Evolutionary conservation across 2,113 vertebrate species (phyloP).

Genomic region (Macroglossus sobrinus): DNA sequence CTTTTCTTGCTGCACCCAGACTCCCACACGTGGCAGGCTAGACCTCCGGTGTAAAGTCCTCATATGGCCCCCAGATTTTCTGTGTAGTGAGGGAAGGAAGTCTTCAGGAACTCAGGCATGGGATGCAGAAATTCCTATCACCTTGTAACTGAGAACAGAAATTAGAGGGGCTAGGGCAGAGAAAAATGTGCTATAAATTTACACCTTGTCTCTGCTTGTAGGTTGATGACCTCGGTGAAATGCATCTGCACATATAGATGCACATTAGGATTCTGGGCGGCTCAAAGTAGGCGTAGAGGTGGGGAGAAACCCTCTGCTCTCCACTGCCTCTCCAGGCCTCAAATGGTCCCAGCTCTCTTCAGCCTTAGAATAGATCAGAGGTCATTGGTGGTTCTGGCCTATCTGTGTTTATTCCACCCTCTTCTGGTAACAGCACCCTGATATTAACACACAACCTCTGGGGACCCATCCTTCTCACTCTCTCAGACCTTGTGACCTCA

Average conservation of each 20-base stretch:
- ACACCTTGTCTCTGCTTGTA: neutral
- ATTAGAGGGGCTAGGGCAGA: neutral
- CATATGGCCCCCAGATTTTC: neutral
- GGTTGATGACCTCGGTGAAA: neutral
- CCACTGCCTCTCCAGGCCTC: neutral
- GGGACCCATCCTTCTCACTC: no score
- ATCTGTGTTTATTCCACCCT: neutral
- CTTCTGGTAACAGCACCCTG: neutral
- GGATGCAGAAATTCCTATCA: neutral
- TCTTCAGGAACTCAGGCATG: neutral
- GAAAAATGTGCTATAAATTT: neutral
- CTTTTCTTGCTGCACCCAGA: neutral
- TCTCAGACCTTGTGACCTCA: neutral
- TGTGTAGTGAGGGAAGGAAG: neutral
- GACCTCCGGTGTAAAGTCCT: neutral
- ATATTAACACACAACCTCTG: neutral
- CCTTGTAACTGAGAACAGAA: neutral
- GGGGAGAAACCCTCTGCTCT: neutral
- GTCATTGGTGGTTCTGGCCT: fast-evolving
- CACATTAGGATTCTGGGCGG: neutral
- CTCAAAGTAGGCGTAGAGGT: neutral
- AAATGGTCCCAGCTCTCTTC: fast-evolving
- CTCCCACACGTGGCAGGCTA: neutral
- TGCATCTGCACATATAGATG: fast-evolving
- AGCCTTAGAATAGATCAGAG: fast-evolving